Percentiles rank a stretch among this genome's conserved stretches.
phyloP scores from a whole-genome alignment of 2,113 vertebrate species.

The Psettodes erumei region DNA sequence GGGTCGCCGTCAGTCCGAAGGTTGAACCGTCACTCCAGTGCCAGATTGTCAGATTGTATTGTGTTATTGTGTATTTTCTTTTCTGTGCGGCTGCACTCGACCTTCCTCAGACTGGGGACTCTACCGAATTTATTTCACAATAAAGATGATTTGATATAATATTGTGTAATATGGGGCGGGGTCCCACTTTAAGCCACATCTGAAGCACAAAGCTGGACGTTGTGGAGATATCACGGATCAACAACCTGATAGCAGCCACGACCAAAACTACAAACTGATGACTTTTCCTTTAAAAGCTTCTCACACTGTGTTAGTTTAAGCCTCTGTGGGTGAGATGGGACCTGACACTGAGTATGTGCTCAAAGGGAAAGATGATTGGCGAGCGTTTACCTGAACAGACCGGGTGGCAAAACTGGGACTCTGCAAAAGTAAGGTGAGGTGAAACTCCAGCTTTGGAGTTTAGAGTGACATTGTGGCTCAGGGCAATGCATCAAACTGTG shows the following conservation, averaged over 20 bases:
- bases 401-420: not conserved
- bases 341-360: not conserved
- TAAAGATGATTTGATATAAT: too few relatives aligned
- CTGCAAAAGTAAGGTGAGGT: not conserved
- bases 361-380: not conserved
- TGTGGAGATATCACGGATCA: too few relatives aligned
- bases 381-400: not conserved
- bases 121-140: too few relatives aligned
- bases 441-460: conserved; percentile 30
- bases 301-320: not conserved
- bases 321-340: not conserved
- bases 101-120: too few relatives aligned
- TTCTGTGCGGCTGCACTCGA: too few relatives aligned
- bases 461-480: conserved; percentile 20
- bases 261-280: not conserved
- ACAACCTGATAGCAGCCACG: not conserved
- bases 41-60: too few relatives aligned
- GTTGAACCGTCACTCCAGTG: too few relatives aligned
- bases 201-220: too few relatives aligned
- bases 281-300: not conserved
- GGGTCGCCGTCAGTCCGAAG: too few relatives aligned
- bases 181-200: too few relatives aligned
- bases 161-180: too few relatives aligned
- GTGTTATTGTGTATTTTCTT: too few relatives aligned
- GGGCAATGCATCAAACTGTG: conserved; percentile 30